Base-by-base conservation (phyloP, 2,888 invertebrate genomes). In the Thymelicus lineola region DNA sequence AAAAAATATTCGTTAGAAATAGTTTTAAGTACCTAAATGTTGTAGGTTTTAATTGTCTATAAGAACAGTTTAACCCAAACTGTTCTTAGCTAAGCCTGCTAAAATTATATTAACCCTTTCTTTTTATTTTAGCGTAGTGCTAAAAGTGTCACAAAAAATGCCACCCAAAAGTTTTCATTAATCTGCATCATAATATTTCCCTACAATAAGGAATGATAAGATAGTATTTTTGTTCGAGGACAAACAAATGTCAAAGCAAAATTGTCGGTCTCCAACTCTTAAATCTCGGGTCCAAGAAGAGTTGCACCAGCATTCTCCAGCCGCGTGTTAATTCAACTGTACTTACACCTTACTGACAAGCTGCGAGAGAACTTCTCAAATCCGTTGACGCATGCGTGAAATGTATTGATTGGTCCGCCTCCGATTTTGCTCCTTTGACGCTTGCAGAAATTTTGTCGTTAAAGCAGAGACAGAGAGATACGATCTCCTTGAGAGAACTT, bases 321-420 rank as follows among this genome's bases (percentile, higher is more conserved):
- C 35, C 28, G 14, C 7, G 20, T 17, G 15, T 42, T 10, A 38
- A 15, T 45, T 83, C 77, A 79, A 81, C 77, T 80, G 78, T 82
- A 7, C 53, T 20, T 20, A 17, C 85, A 82, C 81, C 74, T 60
- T 46, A 58, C 46, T 45, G 35, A 58, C 28, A 62, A 14, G 17
- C 7, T 60, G 20, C 20, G 53, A 64, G 28, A 58, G 20, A 45
- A 65, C 58, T 53, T 70, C 42, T 45, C 35, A 70, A 59, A 70
- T 59, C 50, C 70, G 64, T 45, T 82, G 86, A 90, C 93, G 93
- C 93, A 93, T 93, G 93, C 93, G 93, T 88, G 83, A 77, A 86
- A 82, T 80, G 77, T 93, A 93, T 93, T 89, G 93, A 93, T 93
- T 88, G 80, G 79, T 82, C 77, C 82, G 81, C 77, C 78, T 84